A percentile compares a stretch with the other conserved stretches of the same genome.
Evolutionary conservation across 2,113 vertebrate species (phyloP).

Genomic region (Machaerirhynchus nigripectus): DNA sequence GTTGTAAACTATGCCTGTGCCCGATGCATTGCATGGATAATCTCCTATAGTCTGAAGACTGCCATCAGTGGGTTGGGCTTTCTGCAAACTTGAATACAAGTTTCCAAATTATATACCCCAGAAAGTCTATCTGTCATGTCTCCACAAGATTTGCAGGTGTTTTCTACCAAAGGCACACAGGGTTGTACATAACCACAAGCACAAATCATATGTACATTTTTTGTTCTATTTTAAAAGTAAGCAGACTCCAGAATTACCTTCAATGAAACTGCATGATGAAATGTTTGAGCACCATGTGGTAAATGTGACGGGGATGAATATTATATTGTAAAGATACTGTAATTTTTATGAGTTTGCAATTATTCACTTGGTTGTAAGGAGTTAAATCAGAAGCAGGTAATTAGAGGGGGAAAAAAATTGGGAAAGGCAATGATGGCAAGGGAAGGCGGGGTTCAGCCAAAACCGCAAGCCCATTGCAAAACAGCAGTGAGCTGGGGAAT

Average conservation of each 20-base stretch:
- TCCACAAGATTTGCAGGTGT: background rate
- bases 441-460: background rate
- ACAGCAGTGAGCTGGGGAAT: background rate
- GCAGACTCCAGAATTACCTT: background rate
- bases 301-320: background rate
- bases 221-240: background rate
- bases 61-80: background rate
- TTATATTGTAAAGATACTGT: background rate
- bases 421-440: background rate
- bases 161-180: background rate
- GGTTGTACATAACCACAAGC: background rate
- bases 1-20: rapidly evolving
- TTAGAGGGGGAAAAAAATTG: background rate
- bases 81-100: background rate
- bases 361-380: background rate
- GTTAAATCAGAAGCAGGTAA: background rate
- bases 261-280: background rate
- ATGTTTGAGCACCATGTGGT: background rate
- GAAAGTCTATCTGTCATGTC: background rate
- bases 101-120: background rate
- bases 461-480: background rate
- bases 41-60: background rate
- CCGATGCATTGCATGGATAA: background rate
- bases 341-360: background rate
- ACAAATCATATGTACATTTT: background rate